Base-by-base conservation (phyloP, 2,888 invertebrate species). In the Xylocampa areola region DNA sequence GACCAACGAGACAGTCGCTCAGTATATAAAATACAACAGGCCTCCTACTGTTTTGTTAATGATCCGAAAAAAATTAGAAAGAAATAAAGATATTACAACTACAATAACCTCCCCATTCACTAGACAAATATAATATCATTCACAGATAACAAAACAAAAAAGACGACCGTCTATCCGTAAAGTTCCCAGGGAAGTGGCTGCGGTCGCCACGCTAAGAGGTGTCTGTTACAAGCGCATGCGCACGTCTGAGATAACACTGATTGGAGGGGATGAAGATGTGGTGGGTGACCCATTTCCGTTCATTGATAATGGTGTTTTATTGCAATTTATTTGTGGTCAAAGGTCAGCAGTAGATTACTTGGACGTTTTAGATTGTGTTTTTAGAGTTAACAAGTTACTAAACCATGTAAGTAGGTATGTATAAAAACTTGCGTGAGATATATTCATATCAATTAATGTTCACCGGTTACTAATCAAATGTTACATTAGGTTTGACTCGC, bases 131-230 rank as follows among this genome's bases (percentile, higher is more conserved):
- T 5, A 3, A 17, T 16, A n/a, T 13, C 16, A 11, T 21, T 16
- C 19, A 48, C 14, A 5, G 8, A 2, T 10, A 7, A 7, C 13
- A 2, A 2, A 41, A 59, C 25, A 59, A 63, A 49, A 58, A 58
- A 47, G 10, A 51, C 21, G 10, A 25, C 47, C 14, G n/a, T 17
- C 27, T n/a, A 25, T 6, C 39, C 33, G 11, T 36, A 41, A 27
- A 25, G 79, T 83, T 87, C 86, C 80, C 87, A 86, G 67, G 87
- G 86, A 87, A 80, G 85, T 82, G 80, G 79, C 79, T 85, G 86
- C 81, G 86, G 86, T 86, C 21, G 45, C 35, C 5, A 13, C 50
- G 32, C 32, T 19, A 39, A 33, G 48, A 39, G 68, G 80, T 83
- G 55, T 84, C 70, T 51, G 68, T 85, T 83, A 73, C 84, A 23